phyloP scores from a whole-genome alignment of 2,888 invertebrate genomes.

The Nemotelus nigrinus region DNA sequence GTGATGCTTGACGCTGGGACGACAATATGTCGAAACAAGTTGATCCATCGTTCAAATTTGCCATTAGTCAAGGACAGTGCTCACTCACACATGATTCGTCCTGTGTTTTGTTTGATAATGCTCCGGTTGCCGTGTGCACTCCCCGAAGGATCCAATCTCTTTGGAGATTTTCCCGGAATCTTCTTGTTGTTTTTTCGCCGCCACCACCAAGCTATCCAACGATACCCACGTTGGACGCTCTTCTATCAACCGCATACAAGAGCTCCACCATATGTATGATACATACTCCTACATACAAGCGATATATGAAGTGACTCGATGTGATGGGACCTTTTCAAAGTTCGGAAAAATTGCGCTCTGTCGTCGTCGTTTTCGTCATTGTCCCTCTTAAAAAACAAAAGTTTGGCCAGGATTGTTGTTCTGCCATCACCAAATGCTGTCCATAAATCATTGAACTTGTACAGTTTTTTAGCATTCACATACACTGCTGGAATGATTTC shows the following conservation, averaged over 20 bases:
- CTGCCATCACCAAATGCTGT: slow-evolving; percentile 49
- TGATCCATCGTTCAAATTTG: slow-evolving; percentile 44
- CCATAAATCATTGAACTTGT: slow-evolving; percentile 51
- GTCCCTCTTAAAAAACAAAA: slow-evolving; percentile 44
- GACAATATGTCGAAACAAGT: slow-evolving; percentile 44
- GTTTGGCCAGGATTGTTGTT: slow-evolving; percentile 46
- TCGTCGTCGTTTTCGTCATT: not conserved
- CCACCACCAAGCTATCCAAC: not conserved
- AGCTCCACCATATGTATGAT: slow-evolving; percentile 11
- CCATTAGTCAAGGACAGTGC: slow-evolving; percentile 40
- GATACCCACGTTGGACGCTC: not conserved
- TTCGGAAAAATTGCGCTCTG: not conserved
- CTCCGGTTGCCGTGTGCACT: slow-evolving; percentile 16
- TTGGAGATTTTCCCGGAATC: slow-evolving; percentile 34
- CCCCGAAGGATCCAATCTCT: slow-evolving; percentile 35
- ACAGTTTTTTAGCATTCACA: slow-evolving; percentile 45
- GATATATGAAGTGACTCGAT: not conserved
- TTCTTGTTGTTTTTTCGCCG: not conserved
- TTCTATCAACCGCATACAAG: not conserved
- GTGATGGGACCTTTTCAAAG: slow-evolving; percentile 10
- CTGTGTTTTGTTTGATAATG: slow-evolving; percentile 31
- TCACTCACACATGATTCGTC: not conserved
- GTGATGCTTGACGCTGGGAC: slow-evolving; percentile 32
- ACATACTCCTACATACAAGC: not conserved
- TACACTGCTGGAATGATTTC: slow-evolving; percentile 14